These are phyloP conservation scores for Sardina pilchardus DNA, from an alignment of 2,113 vertebrate genomes.

Conservation along the genomic window DNA sequence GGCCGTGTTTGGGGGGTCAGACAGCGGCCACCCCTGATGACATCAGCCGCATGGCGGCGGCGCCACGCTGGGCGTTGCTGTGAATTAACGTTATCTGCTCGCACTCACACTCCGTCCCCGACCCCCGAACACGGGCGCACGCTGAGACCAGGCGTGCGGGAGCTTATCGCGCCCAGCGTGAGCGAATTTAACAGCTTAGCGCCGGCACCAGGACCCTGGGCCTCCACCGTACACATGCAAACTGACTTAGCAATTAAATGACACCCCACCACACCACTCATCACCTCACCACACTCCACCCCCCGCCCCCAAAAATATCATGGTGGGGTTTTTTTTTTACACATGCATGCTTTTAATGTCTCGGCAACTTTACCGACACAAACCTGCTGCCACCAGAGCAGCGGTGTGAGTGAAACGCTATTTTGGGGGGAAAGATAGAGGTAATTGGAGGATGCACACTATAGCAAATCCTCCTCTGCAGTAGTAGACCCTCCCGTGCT, in stretches of 20 bases:
- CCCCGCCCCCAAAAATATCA: too few relatives aligned
- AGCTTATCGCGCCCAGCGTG: constrained; percentile 20
- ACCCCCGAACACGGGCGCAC: constrained; percentile 21
- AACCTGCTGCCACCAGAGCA: not conserved
- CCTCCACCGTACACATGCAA: not conserved
- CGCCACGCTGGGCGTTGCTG: constrained; percentile 5
- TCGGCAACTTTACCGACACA: too few relatives aligned
- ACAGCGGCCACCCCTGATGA: constrained; percentile 2
- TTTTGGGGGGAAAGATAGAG: not conserved
- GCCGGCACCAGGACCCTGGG: not conserved
- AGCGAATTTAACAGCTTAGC: constrained; percentile 13
- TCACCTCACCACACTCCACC: too few relatives aligned
- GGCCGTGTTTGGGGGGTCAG: not conserved
- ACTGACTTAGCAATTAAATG: not conserved
- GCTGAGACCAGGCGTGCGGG: not conserved
- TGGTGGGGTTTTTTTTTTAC: too few relatives aligned
- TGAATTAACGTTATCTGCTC: constrained; percentile 34
- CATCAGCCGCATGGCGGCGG: not conserved
- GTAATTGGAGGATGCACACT: not conserved
- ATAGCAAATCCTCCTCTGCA: not conserved
- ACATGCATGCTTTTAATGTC: too few relatives aligned
- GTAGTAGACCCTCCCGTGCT: not conserved
- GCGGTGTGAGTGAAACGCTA: not conserved
- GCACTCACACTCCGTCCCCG: not conserved
- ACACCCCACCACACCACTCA: too few relatives aligned